Evolutionary conservation across 1,140 invertebrate species (phyloP).

Genomic region (Bicyclus anynana): DNA sequence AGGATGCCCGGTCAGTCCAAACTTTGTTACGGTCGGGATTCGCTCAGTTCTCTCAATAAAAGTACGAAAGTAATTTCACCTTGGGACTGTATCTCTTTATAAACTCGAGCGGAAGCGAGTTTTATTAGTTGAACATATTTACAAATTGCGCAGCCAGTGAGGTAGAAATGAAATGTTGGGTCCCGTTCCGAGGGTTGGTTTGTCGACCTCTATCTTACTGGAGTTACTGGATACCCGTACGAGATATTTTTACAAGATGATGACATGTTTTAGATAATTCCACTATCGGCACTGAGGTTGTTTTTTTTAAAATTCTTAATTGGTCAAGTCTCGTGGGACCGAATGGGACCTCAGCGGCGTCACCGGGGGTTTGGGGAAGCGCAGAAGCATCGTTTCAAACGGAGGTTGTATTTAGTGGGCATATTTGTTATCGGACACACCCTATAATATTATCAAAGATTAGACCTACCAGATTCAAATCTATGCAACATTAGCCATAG

Average conservation of each 20-base stretch:
- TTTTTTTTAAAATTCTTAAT: no score
- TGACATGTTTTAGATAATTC: no score
- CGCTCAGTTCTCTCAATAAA: conserved; percentile 64
- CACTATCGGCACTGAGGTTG: no score
- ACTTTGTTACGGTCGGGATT: conserved; percentile 57
- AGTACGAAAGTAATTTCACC: conserved; percentile 64
- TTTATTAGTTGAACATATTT: conserved; percentile 50
- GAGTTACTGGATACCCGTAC: conserved; percentile 15
- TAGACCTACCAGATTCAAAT: no score
- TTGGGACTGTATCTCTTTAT: conserved; percentile 59
- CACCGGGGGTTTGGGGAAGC: no score
- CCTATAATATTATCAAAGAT: no score
- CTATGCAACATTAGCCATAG: no score
- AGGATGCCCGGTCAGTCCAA: conserved; percentile 51
- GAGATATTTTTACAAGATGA: conserved; percentile 42
- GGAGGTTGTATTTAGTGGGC: no score
- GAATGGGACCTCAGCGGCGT: no score
- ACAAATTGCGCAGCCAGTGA: conserved; percentile 29
- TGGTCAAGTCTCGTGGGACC: no score
- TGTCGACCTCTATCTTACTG: conserved; percentile 24
- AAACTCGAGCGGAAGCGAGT: conserved; percentile 40
- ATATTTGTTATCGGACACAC: no score
- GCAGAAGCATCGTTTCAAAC: no score
- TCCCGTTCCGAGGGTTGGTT: background rate
- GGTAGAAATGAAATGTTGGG: conserved; percentile 24